Conservation (phyloP, 2,113 vertebrate species). For the Urocynchramus pylzowi region DNA sequence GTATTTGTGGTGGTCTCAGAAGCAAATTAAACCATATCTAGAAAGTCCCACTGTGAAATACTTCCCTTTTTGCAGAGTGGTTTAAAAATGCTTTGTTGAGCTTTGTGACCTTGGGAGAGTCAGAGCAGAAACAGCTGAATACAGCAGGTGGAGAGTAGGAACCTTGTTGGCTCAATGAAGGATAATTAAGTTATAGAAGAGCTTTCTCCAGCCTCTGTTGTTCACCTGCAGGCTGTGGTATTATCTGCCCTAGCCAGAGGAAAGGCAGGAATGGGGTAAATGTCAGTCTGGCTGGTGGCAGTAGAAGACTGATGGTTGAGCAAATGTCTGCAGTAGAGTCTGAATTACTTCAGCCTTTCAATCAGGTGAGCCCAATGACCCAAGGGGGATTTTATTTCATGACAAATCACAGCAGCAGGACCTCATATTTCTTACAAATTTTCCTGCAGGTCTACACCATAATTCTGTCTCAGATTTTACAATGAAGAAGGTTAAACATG, state of each 20-base stretch:
- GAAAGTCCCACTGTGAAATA: background rate
- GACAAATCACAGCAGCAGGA: background rate
- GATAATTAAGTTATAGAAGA: background rate
- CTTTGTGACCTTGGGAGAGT: background rate
- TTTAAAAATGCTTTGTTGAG: background rate
- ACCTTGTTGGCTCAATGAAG: background rate
- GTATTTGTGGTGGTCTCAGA: background rate
- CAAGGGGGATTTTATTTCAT: background rate
- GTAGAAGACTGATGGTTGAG: background rate
- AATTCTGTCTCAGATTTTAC: background rate
- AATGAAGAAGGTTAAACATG: background rate
- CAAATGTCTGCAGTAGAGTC: background rate
- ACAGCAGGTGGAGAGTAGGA: background rate
- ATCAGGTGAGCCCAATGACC: background rate
- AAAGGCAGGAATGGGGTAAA: background rate
- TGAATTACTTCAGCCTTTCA: background rate
- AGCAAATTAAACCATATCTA: background rate
- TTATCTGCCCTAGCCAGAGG: background rate
- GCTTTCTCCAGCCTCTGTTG: background rate
- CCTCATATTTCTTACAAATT: background rate
- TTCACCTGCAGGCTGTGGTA: background rate
- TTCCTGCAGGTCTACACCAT: background rate
- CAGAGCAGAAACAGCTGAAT: background rate
- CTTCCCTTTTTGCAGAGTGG: background rate
- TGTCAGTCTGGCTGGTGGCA: background rate